Conservation (phyloP, 1,140 invertebrate genomes). For the Polypedilum pembai region DNA sequence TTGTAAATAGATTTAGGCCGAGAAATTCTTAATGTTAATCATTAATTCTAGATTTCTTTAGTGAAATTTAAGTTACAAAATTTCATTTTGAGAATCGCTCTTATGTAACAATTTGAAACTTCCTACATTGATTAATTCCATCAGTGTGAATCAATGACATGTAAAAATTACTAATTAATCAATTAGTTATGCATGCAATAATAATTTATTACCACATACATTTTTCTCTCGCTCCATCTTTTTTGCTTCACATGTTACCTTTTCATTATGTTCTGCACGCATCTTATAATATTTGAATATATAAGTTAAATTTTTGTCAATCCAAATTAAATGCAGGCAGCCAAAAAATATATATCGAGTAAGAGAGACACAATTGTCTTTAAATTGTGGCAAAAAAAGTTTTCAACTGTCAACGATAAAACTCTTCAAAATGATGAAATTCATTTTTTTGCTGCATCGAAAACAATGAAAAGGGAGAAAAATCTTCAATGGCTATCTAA, state of each 20-base stretch:
- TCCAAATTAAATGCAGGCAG: neutral
- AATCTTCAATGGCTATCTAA: constrained; percentile 8
- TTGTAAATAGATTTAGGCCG: too few relatives aligned
- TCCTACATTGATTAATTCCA: too few relatives aligned
- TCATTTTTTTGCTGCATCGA: neutral
- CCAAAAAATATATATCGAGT: constrained; percentile 1
- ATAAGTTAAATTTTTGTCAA: constrained; percentile 10
- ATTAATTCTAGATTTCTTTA: too few relatives aligned
- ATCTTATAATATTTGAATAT: neutral
- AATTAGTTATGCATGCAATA: constrained; percentile 22
- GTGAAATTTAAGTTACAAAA: neutral
- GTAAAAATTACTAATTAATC: constrained; percentile 26
- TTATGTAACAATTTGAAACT: too few relatives aligned
- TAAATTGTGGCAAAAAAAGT: constrained; percentile 12
- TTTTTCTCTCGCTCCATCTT: neutral
- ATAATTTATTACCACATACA: neutral
- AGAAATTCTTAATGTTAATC: too few relatives aligned
- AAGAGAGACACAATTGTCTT: constrained; percentile 6
- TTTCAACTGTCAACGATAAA: constrained; percentile 18
- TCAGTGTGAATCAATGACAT: neutral
- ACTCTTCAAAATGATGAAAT: constrained; percentile 18
- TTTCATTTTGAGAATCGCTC: too few relatives aligned
- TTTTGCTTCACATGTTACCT: neutral
- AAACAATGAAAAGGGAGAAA: neutral
- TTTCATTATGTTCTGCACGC: constrained; percentile 3